These are phyloP conservation scores for Dryas iulia DNA, from an alignment of 1,140 invertebrate genomes.

Conservation along the genomic window DNA sequence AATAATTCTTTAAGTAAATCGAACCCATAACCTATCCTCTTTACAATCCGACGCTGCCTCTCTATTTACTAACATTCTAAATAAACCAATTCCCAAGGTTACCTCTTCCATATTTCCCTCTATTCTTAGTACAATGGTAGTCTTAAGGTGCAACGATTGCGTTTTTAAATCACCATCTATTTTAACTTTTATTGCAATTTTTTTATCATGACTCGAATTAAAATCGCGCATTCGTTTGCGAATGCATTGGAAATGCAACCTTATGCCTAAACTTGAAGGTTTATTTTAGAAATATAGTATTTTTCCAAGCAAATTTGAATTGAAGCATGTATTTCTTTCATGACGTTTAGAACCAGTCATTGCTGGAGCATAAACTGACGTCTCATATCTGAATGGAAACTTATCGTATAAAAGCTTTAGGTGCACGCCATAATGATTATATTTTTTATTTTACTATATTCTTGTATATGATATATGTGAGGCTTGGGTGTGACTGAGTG, in stretches of 20 bases:
- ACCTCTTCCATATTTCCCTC: neutral
- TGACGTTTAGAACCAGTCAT: slow-evolving; percentile 14
- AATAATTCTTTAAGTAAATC: too few relatives aligned
- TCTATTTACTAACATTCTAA: neutral
- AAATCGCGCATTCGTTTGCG: slow-evolving; percentile 33
- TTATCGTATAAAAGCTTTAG: neutral
- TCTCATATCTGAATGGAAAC: neutral
- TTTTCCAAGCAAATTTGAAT: neutral
- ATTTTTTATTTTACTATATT: neutral
- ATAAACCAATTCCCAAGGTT: neutral
- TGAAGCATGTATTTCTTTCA: slow-evolving; percentile 17
- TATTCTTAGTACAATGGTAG: slow-evolving; percentile 5
- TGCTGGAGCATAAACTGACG: slow-evolving; percentile 4
- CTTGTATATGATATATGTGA: too few relatives aligned
- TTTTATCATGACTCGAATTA: slow-evolving; percentile 43
- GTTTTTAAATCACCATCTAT: slow-evolving; percentile 44
- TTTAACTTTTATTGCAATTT: slow-evolving; percentile 47
- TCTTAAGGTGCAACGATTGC: slow-evolving; percentile 36
- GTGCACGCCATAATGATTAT: neutral
- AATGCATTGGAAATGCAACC: slow-evolving; percentile 17
- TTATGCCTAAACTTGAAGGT: neutral
- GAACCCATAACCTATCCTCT: too few relatives aligned
- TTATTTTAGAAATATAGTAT: neutral
- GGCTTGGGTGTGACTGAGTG: too few relatives aligned
- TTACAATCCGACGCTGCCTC: too few relatives aligned